Evolutionary conservation across 1,140 invertebrate species (phyloP).

Genomic region (Caerostris extrusa): DNA sequence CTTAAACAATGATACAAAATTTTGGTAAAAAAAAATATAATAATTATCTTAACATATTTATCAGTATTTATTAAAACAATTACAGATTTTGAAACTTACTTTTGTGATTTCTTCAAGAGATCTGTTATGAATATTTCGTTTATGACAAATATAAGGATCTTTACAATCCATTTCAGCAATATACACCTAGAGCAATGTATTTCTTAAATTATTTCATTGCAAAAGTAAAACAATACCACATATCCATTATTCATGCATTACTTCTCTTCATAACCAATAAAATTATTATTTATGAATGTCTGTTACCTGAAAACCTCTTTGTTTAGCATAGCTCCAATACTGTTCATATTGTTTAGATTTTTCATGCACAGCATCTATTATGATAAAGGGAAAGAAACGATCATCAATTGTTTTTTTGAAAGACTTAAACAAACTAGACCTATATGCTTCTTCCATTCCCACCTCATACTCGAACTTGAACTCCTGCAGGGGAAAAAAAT

Average conservation of each 20-base stretch:
- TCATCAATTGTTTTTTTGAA: slow-evolving; percentile 96
- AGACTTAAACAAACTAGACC: slow-evolving; percentile 91
- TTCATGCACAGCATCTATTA: slow-evolving; percentile 94
- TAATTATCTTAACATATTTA: too few species aligned
- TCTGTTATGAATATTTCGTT: slow-evolving; percentile 92
- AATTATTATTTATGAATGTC: slow-evolving; percentile 42
- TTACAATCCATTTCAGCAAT: slow-evolving; percentile 91
- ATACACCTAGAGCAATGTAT: slow-evolving; percentile 87
- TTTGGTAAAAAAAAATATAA: too few species aligned
- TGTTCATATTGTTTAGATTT: slow-evolving; percentile 90
- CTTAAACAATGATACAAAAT: too few species aligned
- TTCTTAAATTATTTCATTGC: not conserved
- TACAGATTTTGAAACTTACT: slow-evolving; percentile 78
- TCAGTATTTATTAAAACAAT: too few species aligned
- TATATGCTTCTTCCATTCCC: slow-evolving; percentile 90
- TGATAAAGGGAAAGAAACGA: slow-evolving; percentile 95
- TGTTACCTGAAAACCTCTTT: slow-evolving; percentile 93
- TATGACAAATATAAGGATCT: slow-evolving; percentile 88
- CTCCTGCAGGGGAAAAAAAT: slow-evolving; percentile 82
- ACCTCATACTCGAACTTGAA: slow-evolving; percentile 96
- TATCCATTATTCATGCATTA: too few species aligned
- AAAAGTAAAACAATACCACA: too few species aligned
- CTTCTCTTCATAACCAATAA: too few species aligned
- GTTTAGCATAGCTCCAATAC: slow-evolving; percentile 93
- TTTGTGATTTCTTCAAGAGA: slow-evolving; percentile 89